Conservation (phyloP, 2,888 invertebrate genomes). For the Tachina grossa region DNA sequence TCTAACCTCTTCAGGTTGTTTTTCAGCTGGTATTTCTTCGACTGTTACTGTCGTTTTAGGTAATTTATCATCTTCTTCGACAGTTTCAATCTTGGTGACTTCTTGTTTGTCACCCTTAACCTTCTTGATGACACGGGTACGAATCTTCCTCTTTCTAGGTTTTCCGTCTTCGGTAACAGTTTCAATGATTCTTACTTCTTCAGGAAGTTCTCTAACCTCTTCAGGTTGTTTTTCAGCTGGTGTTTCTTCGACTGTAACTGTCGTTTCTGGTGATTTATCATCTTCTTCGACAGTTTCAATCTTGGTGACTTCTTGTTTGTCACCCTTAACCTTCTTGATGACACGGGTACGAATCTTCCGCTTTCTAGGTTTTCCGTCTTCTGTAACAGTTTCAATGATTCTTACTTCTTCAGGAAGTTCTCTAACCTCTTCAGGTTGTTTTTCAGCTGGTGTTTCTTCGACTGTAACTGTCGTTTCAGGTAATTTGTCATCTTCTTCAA, state of each 20-base stretch:
- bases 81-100: conserved; percentile 22
- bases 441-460: not conserved
- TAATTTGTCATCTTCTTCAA: conserved; percentile 30
- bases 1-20: not conserved
- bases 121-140: conserved; percentile 31
- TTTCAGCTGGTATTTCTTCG: not conserved
- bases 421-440: not conserved
- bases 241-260: conserved; percentile 18
- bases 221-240: conserved; percentile 4
- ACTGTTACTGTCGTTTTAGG: conserved; percentile 38
- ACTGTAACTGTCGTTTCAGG: conserved; percentile 32
- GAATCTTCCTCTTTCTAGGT: conserved; percentile 31
- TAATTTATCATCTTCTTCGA: conserved; percentile 25
- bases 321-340: conserved; percentile 26
- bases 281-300: conserved; percentile 43
- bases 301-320: conserved; percentile 32
- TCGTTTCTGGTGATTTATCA: conserved; percentile 31
- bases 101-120: conserved; percentile 26
- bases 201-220: conserved; percentile 10
- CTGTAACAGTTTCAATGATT: conserved; percentile 3
- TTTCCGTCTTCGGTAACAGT: conserved; percentile 11
- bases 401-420: conserved; percentile 20
- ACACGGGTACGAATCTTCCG: conserved; percentile 27
- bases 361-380: conserved; percentile 16
- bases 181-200: conserved; percentile 19